Conservation (phyloP, 2,888 invertebrate genomes). For the Eupithecia vulgata region DNA sequence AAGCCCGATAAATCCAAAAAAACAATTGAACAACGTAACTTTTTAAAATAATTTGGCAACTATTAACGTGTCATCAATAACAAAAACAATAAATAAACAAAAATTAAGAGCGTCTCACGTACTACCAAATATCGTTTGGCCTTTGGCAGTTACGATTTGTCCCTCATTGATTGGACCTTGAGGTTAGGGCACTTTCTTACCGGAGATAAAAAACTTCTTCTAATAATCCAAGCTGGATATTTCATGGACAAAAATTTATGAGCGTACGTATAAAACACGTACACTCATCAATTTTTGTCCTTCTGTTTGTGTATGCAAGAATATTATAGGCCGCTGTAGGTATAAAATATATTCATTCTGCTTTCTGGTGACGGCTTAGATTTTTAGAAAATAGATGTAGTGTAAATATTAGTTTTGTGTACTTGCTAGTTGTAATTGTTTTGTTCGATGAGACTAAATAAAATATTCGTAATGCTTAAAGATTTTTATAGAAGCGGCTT, state of each 20-base stretch:
- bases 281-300: no score
- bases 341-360: not conserved
- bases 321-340: not conserved
- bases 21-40: not conserved
- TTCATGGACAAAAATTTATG: no score
- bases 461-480: no score
- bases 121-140: conserved; percentile 52
- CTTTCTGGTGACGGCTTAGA: no score
- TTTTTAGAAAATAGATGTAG: no score
- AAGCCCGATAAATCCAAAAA: not conserved
- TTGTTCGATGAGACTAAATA: no score
- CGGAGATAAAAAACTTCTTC: no score
- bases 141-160: conserved; percentile 57
- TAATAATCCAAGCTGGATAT: no score
- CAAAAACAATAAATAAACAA: conserved; percentile 38
- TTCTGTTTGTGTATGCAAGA: not conserved
- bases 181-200: conserved; percentile 32
- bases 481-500: not conserved
- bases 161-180: conserved; percentile 64
- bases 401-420: no score
- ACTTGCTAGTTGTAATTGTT: no score
- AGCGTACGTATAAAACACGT: no score
- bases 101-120: conserved; percentile 39
- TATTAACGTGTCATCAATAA: conserved; percentile 25
- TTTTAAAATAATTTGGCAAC: conserved; percentile 9